Evolutionary conservation across 1,140 invertebrate genomes (phyloP), one percentile per base, ranked within the genome.

Genomic region (Ooceraea biroi): DNA sequence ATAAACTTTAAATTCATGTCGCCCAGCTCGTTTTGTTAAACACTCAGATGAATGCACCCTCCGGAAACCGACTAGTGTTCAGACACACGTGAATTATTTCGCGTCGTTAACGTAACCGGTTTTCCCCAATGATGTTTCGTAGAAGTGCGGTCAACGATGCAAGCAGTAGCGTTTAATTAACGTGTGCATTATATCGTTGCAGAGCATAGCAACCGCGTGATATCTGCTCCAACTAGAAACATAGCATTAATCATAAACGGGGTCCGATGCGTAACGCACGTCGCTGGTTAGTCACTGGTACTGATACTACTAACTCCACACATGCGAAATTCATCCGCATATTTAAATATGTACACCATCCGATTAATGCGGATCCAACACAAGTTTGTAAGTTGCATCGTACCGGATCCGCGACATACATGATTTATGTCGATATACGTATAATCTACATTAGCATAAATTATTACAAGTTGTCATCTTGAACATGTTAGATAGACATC

Each of bases 191-290:
- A 85, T 88, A 78, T 63, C 87, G 57, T 71, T 44, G 76, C 52
- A 41, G 55, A 30, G 61, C 50, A 22, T 57, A 72, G 58, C 76
- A 55, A n/a, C 69, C 27, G 5, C 12, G 63, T 25, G 61, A 50
- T 85, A 87, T 76, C 69, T 36, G 52, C 73, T 12, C n/a, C 17
- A 5, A 30, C 50, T 74, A 85, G 74, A 66, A 76, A 72, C 85
- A 77, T 60, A 41, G 85, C 86, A 88, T 88, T 88, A 88, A 88
- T 88, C 87, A 88, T 88, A 88, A 88, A 85, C 76, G 57, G 74
- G 61, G 68, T 85, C 44, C 66, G 52, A 63, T 83, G 82, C 68
- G 73, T 83, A 58, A 48, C 69, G 73, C 74, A 76, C 73, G 76
- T 88, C 72, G 58, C 69, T 72, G 46, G 14, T 46, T 36, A 14